A percentile compares a stretch with the other conserved stretches of the same genome.
phyloP scores from a whole-genome alignment of 2,797 vertebrate genomes.

The Eupleurogrammus muticus region DNA sequence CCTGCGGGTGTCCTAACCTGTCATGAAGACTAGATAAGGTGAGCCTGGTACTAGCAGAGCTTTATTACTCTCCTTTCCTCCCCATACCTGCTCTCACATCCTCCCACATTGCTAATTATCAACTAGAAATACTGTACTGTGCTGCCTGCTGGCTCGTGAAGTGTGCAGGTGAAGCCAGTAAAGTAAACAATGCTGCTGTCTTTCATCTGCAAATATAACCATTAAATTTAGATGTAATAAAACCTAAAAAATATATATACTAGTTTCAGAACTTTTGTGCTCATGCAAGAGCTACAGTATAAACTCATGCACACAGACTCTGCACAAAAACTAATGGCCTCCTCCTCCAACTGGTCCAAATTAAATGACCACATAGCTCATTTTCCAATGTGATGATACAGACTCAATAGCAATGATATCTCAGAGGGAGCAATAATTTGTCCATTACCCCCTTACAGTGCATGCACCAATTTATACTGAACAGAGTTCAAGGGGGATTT shows the following conservation, averaged over 20 bases:
- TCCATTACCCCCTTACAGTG: slow-evolving; percentile 73
- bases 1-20: slow-evolving; percentile 35
- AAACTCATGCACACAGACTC: slow-evolving; percentile 40
- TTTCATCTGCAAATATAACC: slow-evolving; percentile 62
- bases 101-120: slow-evolving; percentile 67
- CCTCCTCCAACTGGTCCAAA: slow-evolving; percentile 24
- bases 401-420: slow-evolving; percentile 65
- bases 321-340: slow-evolving; percentile 67
- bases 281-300: slow-evolving; percentile 29
- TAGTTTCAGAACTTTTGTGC: slow-evolving; percentile 18
- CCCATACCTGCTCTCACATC: slow-evolving; percentile 52
- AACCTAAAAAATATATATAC: slow-evolving; percentile 49
- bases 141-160: slow-evolving; percentile 53
- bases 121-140: slow-evolving; percentile 42
- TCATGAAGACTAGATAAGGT: slow-evolving; percentile 31
- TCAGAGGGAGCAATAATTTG: slow-evolving; percentile 74
- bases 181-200: slow-evolving; percentile 40
- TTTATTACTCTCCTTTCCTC: slow-evolving; percentile 32
- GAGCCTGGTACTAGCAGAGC: slow-evolving; percentile 16
- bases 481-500: slow-evolving; percentile 76
- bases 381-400: slow-evolving; percentile 60
- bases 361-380: too few species aligned
- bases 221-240: slow-evolving; percentile 44
- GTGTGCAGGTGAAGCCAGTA: slow-evolving; percentile 45
- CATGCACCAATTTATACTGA: slow-evolving; percentile 73